Conservation (phyloP, 2,797 vertebrate genomes). For the Echeneis naucrates region DNA sequence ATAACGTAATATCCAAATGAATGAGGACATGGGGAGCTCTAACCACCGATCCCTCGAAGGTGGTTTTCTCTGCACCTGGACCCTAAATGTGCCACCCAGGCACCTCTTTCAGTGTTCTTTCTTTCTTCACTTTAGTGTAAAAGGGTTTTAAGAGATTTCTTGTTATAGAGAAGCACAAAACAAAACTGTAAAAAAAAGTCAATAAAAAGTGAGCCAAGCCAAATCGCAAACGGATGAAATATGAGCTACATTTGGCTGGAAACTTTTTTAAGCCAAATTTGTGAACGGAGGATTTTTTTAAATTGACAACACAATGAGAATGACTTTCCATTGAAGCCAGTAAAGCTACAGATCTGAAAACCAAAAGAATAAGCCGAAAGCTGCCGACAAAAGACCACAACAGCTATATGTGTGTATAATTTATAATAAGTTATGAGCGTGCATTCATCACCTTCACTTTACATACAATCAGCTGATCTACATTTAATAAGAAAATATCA, state of each 20-base stretch:
- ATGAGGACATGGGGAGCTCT: constrained; percentile 6
- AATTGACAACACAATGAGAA: not conserved
- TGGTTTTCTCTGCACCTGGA: not conserved
- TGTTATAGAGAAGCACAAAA: not conserved
- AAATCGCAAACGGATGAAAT: not conserved
- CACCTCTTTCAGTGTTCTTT: not conserved
- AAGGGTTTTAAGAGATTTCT: not conserved
- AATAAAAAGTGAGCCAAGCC: not conserved
- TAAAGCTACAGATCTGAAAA: not conserved
- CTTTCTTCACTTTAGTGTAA: not conserved
- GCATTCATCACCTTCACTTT: no score
- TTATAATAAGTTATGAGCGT: no score
- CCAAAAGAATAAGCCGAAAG: not conserved
- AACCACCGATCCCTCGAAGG: constrained; percentile 3
- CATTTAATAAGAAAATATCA: not conserved
- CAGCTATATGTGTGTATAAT: no score
- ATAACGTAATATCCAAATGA: constrained; percentile 22
- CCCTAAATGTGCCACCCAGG: not conserved
- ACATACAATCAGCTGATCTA: no score
- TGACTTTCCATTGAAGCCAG: not conserved
- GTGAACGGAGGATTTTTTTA: not conserved
- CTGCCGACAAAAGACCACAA: not conserved
- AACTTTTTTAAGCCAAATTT: not conserved
- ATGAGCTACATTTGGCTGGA: not conserved
- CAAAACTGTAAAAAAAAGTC: not conserved